phyloP scores from a whole-genome alignment of 2,888 invertebrate species.

The Ptychoptera albimana region DNA sequence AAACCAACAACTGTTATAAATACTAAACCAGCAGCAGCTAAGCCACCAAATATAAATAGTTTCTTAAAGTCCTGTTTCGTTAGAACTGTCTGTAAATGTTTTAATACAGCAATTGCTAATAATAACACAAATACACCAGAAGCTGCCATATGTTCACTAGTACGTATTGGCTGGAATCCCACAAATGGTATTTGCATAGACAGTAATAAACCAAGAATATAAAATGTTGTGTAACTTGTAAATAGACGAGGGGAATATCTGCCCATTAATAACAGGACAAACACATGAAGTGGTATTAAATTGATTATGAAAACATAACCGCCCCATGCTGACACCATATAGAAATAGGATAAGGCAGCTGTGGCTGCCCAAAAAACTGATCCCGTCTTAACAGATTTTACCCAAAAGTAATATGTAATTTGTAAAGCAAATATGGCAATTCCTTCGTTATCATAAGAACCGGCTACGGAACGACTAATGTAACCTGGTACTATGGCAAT shows the following conservation, averaged over 20 bases:
- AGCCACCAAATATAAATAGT: constrained; percentile 62
- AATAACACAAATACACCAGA: constrained; percentile 90
- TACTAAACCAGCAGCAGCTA: constrained; percentile 60
- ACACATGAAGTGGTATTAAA: constrained; percentile 94
- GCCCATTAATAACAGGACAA: constrained; percentile 87
- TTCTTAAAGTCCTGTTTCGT: constrained; percentile 82
- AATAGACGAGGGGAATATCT: constrained; percentile 83
- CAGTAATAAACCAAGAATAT: constrained; percentile 82
- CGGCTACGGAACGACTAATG: constrained; percentile 96
- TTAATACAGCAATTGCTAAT: constrained; percentile 73
- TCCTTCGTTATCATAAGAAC: constrained; percentile 99
- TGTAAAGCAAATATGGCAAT: constrained; percentile 99
- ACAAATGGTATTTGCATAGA: constrained; percentile 97
- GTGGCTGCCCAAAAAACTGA: constrained; percentile 93
- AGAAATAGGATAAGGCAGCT: constrained; percentile 93
- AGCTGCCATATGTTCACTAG: constrained; percentile 99
- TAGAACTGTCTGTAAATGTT: constrained; percentile 73
- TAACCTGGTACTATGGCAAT: constrained; percentile 98
- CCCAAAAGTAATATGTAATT: constrained; percentile 96
- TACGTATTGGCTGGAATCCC: constrained; percentile 96
- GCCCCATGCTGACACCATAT: constrained; percentile 99
- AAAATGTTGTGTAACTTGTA: constrained; percentile 93
- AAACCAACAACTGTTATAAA: constrained; percentile 71
- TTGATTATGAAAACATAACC: constrained; percentile 99
- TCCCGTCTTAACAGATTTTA: constrained; percentile 94